Conservation (phyloP, 2,797 vertebrate species). For the Sebastes itinus region DNA sequence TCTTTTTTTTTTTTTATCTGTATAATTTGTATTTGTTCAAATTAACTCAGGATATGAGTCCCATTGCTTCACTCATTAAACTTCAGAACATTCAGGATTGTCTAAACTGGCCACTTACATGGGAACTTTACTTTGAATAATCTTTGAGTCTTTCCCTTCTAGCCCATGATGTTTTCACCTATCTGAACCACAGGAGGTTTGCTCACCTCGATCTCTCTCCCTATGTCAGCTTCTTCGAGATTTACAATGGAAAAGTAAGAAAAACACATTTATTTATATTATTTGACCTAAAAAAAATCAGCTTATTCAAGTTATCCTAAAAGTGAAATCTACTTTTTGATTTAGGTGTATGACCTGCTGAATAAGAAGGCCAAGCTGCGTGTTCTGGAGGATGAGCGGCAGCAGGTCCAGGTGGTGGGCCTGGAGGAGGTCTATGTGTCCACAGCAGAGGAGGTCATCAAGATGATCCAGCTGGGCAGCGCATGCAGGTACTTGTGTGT, state of each 20-base stretch:
- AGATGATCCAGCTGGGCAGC: constrained; percentile 89
- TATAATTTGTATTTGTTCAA: not conserved
- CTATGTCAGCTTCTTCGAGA: constrained; percentile 96
- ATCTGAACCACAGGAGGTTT: constrained; percentile 86
- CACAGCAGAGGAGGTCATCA: constrained; percentile 92
- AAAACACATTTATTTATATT: not conserved
- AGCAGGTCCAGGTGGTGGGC: constrained; percentile 95
- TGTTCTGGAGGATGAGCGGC: constrained; percentile 93
- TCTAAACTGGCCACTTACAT: not conserved
- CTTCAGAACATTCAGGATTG: not conserved
- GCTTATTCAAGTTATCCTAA: not conserved
- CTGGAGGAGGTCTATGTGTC: constrained; percentile 88
- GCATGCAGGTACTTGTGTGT: constrained; percentile 87
- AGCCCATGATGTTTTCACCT: constrained; percentile 94
- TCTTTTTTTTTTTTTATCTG: not conserved
- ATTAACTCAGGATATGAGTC: not conserved
- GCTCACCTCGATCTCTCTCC: constrained; percentile 82
- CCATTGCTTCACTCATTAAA: not conserved
- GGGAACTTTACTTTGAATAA: constrained; percentile 35
- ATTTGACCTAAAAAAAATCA: not conserved
- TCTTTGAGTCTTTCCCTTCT: constrained; percentile 58
- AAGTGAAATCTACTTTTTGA: not conserved
- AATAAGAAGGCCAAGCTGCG: constrained; percentile 95
- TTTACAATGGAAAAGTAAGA: constrained; percentile 96
- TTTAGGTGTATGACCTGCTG: constrained; percentile 93